phyloP scores from a whole-genome alignment of 2,797 vertebrate genomes.

The Notolabrus celidotus region DNA sequence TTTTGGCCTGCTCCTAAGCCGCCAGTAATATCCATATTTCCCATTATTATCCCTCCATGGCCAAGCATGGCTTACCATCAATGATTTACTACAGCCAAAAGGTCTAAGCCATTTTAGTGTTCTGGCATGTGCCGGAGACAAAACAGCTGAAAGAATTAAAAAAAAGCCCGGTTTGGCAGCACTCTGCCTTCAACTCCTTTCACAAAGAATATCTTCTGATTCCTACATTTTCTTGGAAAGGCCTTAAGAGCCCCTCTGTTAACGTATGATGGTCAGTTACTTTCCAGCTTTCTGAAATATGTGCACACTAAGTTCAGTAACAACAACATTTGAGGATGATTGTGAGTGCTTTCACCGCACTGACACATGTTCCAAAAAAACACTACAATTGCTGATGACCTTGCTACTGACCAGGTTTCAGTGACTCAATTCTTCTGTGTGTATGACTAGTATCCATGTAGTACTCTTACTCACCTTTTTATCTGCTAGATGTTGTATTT shows the following conservation, averaged over 20 bases:
- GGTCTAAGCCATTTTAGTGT: slow-evolving; percentile 56
- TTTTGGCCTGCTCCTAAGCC: slow-evolving; percentile 58
- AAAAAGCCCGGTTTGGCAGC: slow-evolving; percentile 46
- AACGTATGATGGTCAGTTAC: not conserved
- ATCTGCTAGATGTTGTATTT: slow-evolving; percentile 4
- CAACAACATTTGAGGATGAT: not conserved
- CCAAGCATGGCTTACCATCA: slow-evolving; percentile 60
- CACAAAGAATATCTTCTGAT: slow-evolving; percentile 34
- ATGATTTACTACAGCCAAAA: slow-evolving; percentile 53
- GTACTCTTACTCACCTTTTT: slow-evolving; percentile 35
- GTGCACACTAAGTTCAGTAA: not conserved
- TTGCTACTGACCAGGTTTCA: not conserved
- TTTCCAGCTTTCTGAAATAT: not conserved
- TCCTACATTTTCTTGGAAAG: slow-evolving; percentile 25
- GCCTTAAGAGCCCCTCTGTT: not conserved
- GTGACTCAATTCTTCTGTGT: slow-evolving; percentile 40
- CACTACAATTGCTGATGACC: not conserved
- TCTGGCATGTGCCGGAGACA: slow-evolving; percentile 45
- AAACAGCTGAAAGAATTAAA: slow-evolving; percentile 65
- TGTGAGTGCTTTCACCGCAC: not conserved
- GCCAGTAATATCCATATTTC: slow-evolving; percentile 69
- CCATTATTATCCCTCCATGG: slow-evolving; percentile 48
- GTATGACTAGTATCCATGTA: slow-evolving; percentile 11
- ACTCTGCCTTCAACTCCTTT: slow-evolving; percentile 21
- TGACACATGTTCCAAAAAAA: not conserved